Base-by-base conservation (phyloP, 64 coral and sea anemone species). In the Stichodactyla mertensii region DNA sequence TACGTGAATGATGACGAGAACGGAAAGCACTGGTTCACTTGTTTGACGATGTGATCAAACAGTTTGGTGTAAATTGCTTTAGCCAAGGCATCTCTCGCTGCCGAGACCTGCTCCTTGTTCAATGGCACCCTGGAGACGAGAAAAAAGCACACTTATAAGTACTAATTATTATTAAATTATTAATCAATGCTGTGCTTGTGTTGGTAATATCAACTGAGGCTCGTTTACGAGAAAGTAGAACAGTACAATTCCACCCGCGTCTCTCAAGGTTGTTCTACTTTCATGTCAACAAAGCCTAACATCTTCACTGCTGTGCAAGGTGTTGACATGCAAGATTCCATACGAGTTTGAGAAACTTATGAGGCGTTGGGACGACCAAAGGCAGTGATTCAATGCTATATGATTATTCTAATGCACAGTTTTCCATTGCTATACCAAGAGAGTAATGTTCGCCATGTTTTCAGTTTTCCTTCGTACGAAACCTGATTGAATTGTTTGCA, bases 11-110 rank as follows among this genome's bases (percentile, higher is more conserved):
- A 99, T 18, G 82, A 84, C 23, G 82, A 83, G 71, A 99, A 99
- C 0, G 96, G 96, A n/a, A 99, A 99, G 26, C 96, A 99, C 77
- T 99, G 96, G 53, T 99, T 99, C 36, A 99, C 86, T 22, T 99
- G 96, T 23, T 67, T 61, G 13, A 99, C 96, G 52, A 99, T 99
- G 31, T 99, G 96, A 77, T 99, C 96, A 92, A 99, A 99, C 86
- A 99, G 56, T 45, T 99, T 94, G 54, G 96, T 91, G 82, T 99
- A 99, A 61, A 99, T 82, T 9, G 96, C 87, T 85, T 99, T 99
- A 1, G 93, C 96, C 8, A 99, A 83, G 4, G 96, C 96, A 86
- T 99, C 93, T 85, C 96, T 87, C 0, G 96, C 96, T 70, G 92
- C 93, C 53, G 82, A 87, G 7, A 93, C 93, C 26, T 99, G 96